Base-by-base conservation (phyloP, 1,140 invertebrate genomes). In the Maconellicoccus hirsutus region DNA sequence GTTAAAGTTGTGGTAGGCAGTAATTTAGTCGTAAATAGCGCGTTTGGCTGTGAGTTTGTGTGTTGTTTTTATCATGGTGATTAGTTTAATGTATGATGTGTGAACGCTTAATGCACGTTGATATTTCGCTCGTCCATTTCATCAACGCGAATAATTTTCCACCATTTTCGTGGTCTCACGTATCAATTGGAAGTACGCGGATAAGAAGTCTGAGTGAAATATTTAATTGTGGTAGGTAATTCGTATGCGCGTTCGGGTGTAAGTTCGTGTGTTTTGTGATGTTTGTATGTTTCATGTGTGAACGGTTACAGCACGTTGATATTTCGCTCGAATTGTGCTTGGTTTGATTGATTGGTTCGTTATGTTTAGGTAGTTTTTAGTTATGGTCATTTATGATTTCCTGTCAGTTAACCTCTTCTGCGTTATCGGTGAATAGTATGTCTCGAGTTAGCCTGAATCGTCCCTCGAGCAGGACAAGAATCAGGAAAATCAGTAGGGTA, bases 401-500 rank as follows among this genome's bases (percentile, higher is more conserved):
- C 22, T 25, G 25, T 66, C 61, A 66, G 8, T 66, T 66, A 25
- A 4, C 61, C 61, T 2, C 61, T 10, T 66, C 61, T 66, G 61
- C 61, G 25, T 25, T 22, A 8, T 66, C 61, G 10, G 25, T 66
- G 3, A 66, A 66, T n/a, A n/a, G n/a, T 25, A 66, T 66, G 61
- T 66, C 61, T 22, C 8, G 25, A 16, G 61, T 25, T 26, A 66
- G 61, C 25, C 61, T 66, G 21, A 66, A 10, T 26, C 61, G 61
- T 10, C 61, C 61, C 19, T 23, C 61, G 2, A 66, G 61, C 25
- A 66, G 61, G 61, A 66, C 21, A 12, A 23, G 61, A 16, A 66
- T 66, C 61, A 66, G 61, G 61, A 66, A 66, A 19, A 66, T 66
- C 10, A 66, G 61, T 19, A 23, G 61, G 25, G 61, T 66, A 66